Evolutionary conservation across 2,113 vertebrate genomes (phyloP), one percentile per base, ranked within the genome.

Genomic region (Trachemys scripta): DNA sequence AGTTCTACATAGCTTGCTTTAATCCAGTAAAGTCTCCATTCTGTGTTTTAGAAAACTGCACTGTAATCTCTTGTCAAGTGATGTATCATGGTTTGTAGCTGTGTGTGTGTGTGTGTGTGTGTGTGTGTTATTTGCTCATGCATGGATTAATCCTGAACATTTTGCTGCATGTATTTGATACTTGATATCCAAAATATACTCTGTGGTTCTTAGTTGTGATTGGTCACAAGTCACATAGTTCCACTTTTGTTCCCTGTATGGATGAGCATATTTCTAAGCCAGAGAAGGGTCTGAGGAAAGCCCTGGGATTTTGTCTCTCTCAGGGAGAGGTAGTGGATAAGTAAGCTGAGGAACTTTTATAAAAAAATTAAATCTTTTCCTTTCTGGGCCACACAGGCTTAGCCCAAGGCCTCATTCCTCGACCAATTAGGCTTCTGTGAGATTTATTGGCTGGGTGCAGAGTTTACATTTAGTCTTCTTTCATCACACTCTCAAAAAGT

Each of bases 361-460:
- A 38, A 78, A 81, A 82, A 42, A 16, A 12, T 0, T 0, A 0
- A 1, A 22, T 20, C 13, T 12, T 45, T 50, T 75, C 1, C 0
- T 35, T 7, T 35, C 6, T 20, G 10, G 0, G 11, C 92, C 62
- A 91, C 31, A 54, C 2, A 57, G 20, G 20, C 84, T 88, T 88
- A 82, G 6, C 13, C 82, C 65, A 82, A 50, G 31, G 4, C 3
- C 69, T 90, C 82, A 72, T 20, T 93, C 29, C 29, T 75, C 38
- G 6, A 92, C 31, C 17, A 86, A 75, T 86, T n/a, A 88, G 84
- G 1, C 22, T 69, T 19, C 38, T 27, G 0, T 27, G n/a, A 53
- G 9, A 49, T 86, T 85, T 88, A 84, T 42, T 80, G 22, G 11
- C 49, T 82, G 27, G 6, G 38, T 8, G 87, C 16, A 78, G 45